Evolutionary conservation across 2,113 vertebrate species (phyloP).

Genomic region (Grammomys dolichurus): DNA sequence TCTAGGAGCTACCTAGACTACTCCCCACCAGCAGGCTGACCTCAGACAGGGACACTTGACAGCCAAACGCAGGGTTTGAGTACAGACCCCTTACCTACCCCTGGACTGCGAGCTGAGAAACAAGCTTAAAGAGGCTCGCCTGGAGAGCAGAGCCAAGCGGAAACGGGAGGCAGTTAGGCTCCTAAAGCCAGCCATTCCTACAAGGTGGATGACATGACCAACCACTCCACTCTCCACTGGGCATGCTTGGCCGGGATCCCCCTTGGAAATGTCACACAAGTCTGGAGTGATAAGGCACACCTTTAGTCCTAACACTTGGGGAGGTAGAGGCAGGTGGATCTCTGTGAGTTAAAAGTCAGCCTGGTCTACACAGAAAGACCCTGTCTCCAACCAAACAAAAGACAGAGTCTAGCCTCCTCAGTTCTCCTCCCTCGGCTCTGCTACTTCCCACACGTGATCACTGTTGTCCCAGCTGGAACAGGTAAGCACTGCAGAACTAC

Average conservation of each 20-base stretch:
- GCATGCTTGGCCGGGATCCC: neutral
- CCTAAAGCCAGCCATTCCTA: neutral
- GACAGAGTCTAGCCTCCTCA: neutral
- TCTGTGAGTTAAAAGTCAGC: neutral
- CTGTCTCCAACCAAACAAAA: neutral
- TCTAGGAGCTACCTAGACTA: neutral
- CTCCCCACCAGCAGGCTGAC: neutral
- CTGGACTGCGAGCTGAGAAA: neutral
- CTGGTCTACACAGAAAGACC: neutral
- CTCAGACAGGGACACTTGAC: neutral
- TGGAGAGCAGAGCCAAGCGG: conserved; percentile 39
- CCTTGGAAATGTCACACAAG: neutral
- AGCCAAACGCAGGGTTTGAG: neutral
- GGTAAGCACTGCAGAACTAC: neutral
- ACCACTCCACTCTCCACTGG: too few relatives aligned
- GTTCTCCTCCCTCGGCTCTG: rapidly evolving
- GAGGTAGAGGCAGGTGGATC: neutral
- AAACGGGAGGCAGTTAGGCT: rapidly evolving
- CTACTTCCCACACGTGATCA: rapidly evolving
- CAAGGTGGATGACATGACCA: neutral
- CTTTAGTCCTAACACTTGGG: neutral
- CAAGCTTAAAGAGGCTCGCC: neutral
- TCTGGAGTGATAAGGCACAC: neutral
- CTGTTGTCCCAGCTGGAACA: neutral
- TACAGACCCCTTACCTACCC: neutral